Percentiles rank a stretch among this genome's conserved stretches.
Conservation (phyloP, 2,888 invertebrate genomes). For the Octonoba sinensis region DNA sequence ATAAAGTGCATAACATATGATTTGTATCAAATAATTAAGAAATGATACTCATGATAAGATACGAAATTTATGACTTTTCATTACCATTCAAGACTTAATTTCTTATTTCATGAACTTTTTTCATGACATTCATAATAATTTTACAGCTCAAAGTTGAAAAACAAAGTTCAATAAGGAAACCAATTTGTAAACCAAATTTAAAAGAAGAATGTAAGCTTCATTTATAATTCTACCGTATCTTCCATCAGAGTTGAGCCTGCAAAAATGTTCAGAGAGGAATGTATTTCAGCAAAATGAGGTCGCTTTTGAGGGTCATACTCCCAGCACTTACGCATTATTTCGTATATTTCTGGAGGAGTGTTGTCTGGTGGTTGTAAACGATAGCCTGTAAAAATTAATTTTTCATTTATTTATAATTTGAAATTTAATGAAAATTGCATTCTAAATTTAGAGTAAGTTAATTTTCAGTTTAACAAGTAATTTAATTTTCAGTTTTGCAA, state of each 20-base stretch:
- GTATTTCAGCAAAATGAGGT: slow-evolving; percentile 90
- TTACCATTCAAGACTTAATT: not conserved
- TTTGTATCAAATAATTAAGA: too few relatives aligned
- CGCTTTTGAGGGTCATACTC: slow-evolving; percentile 91
- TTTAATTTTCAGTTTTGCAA: too few relatives aligned
- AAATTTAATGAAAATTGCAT: too few relatives aligned
- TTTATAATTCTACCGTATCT: slow-evolving; percentile 30
- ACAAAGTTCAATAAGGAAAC: too few relatives aligned
- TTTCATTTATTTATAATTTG: not conserved
- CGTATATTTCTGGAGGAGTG: slow-evolving; percentile 89
- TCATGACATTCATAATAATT: not conserved
- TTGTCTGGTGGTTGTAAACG: slow-evolving; percentile 92
- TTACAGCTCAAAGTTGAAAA: too few relatives aligned
- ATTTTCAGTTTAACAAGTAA: too few relatives aligned
- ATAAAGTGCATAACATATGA: too few relatives aligned
- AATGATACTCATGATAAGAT: too few relatives aligned
- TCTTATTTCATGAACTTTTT: not conserved
- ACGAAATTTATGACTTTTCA: not conserved
- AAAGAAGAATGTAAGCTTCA: not conserved
- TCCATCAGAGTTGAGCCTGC: slow-evolving; percentile 38
- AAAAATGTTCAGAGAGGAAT: slow-evolving; percentile 33
- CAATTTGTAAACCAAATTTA: too few relatives aligned
- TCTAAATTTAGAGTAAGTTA: too few relatives aligned
- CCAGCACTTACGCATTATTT: slow-evolving; percentile 93
- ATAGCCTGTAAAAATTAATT: slow-evolving; percentile 79